phyloP scores from a whole-genome alignment of 2,888 invertebrate species.

The Nemotelus nigrinus region DNA sequence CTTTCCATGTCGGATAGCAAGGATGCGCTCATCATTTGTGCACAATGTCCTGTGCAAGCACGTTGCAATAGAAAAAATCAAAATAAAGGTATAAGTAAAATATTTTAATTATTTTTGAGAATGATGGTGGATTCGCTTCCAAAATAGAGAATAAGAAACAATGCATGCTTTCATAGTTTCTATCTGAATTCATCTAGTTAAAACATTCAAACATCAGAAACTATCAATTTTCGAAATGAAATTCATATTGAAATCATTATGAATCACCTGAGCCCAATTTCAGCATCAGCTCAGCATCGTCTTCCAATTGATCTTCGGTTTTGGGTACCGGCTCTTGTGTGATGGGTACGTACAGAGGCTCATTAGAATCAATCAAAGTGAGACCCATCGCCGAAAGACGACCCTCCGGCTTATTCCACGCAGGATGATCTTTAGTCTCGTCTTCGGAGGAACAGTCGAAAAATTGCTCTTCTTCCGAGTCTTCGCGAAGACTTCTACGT shows the following conservation, averaged over 20 bases:
- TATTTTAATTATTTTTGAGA: background rate
- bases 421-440: constrained; percentile 61
- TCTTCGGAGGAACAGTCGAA: constrained; percentile 71
- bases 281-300: constrained; percentile 90
- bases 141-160: background rate
- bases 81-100: background rate
- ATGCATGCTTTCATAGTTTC: too few relatives aligned
- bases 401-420: constrained; percentile 75
- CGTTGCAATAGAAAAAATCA: constrained; percentile 69
- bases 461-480: constrained; percentile 78
- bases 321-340: constrained; percentile 95
- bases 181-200: background rate
- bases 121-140: background rate
- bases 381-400: constrained; percentile 75
- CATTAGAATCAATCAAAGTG: constrained; percentile 72
- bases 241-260: background rate
- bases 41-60: constrained; percentile 72
- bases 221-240: background rate
- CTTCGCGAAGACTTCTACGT: constrained; percentile 69
- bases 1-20: constrained; percentile 97
- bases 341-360: constrained; percentile 80
- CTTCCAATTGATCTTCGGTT: constrained; percentile 96
- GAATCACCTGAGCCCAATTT: constrained; percentile 79
- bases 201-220: background rate
- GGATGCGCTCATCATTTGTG: constrained; percentile 95